A percentile compares a stretch with the other conserved stretches of the same genome.
Evolutionary conservation across 30 jellyfish, hydroid and myxozoan species (phyloP).

Genomic region (Haliclystus octoradiatus): DNA sequence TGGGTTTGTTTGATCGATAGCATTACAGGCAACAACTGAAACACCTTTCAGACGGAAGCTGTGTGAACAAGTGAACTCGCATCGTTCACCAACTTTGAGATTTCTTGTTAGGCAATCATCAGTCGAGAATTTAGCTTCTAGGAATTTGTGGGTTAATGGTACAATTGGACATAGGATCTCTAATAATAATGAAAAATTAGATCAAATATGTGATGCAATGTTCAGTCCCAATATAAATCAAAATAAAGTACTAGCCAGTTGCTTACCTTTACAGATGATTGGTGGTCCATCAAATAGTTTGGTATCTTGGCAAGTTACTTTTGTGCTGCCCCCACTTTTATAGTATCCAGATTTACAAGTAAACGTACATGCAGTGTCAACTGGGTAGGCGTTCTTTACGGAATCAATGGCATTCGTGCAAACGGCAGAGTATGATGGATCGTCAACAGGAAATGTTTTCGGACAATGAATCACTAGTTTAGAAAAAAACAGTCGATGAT

Average conservation of each 20-base stretch:
- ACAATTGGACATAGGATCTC: not conserved
- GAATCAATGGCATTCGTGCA: slow-evolving; percentile 11
- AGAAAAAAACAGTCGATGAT: no score
- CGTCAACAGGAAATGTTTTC: not conserved
- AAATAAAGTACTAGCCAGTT: no score
- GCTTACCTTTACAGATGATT: slow-evolving; percentile 42
- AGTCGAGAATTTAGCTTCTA: slow-evolving; percentile 4
- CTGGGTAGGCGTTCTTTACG: slow-evolving; percentile 12
- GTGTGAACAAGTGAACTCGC: slow-evolving; percentile 41
- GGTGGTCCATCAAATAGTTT: slow-evolving; percentile 43
- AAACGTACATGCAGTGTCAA: slow-evolving; percentile 44
- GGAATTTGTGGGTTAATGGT: not conserved
- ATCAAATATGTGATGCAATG: not conserved
- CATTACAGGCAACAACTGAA: slow-evolving; percentile 20
- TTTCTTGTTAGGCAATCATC: slow-evolving; percentile 34
- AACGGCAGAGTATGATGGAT: not conserved
- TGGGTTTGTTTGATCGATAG: slow-evolving; percentile 12
- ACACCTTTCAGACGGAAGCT: slow-evolving; percentile 44
- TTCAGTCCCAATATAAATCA: no score
- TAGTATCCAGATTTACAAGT: slow-evolving; percentile 40
- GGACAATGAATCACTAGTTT: not conserved
- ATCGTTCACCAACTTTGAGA: slow-evolving; percentile 39
- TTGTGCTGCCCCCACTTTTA: slow-evolving; percentile 32
- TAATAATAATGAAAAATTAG: not conserved
- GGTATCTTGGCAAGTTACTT: slow-evolving; percentile 37